Evolutionary conservation across 2,113 vertebrate genomes (phyloP).

Genomic region (Poeciliopsis occidentalis): DNA sequence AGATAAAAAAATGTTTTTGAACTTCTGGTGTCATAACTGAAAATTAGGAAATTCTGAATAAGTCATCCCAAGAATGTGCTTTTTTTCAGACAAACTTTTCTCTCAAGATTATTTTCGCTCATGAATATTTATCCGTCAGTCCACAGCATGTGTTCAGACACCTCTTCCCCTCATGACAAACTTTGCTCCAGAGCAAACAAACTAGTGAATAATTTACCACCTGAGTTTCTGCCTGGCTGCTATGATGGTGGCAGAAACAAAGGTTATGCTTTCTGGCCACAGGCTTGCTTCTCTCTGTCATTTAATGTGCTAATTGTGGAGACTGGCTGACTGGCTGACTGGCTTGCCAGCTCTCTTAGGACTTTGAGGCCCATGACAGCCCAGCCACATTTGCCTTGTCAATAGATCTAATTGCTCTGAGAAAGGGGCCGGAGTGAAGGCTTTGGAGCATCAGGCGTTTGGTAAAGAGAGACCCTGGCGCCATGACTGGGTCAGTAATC

Average conservation of each 20-base stretch:
- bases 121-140: conserved; percentile 44
- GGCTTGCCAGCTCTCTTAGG: conserved; percentile 51
- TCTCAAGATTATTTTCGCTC: not conserved
- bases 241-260: conserved; percentile 31
- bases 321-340: conserved; percentile 67
- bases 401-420: conserved; percentile 77
- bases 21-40: conserved; percentile 15
- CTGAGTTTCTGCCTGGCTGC: conserved; percentile 57
- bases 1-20: conserved; percentile 12
- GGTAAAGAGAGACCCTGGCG: conserved; percentile 73
- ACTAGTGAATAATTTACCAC: conserved; percentile 74
- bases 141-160: conserved; percentile 56
- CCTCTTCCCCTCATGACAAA: conserved; percentile 40
- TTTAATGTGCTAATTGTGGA: conserved; percentile 75
- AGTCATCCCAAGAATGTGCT: conserved; percentile 18
- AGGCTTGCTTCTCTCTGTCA: conserved; percentile 50
- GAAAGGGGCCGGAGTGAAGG: conserved; percentile 58
- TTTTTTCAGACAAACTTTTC: conserved; percentile 22
- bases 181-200: conserved; percentile 57
- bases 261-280: conserved; percentile 37
- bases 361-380: conserved; percentile 56
- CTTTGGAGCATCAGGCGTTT: conserved; percentile 65
- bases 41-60: not conserved
- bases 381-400: conserved; percentile 68
- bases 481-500: conserved; percentile 76